These are phyloP conservation scores for Litoditis marina DNA, from an alignment of 2,888 invertebrate species.

Conservation along the genomic window DNA sequence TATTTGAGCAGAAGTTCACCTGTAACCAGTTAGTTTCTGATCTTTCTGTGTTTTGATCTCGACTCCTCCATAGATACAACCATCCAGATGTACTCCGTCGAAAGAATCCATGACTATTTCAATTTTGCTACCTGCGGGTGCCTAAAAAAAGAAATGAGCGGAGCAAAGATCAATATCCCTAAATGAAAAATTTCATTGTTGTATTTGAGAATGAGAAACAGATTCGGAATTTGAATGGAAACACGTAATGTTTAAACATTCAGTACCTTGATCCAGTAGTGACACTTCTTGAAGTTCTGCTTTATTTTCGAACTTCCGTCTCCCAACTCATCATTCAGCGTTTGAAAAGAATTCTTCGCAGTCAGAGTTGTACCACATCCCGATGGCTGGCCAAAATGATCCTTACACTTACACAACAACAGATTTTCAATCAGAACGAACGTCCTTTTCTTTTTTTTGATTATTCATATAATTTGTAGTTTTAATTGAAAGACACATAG, in stretches of 20 bases:
- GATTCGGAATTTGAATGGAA: too few relatives aligned
- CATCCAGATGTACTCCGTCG: slow-evolving; percentile 35
- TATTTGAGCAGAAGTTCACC: too few relatives aligned
- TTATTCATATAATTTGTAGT: too few relatives aligned
- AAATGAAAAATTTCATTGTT: too few relatives aligned
- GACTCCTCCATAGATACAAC: slow-evolving; percentile 52
- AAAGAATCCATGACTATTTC: slow-evolving; percentile 34
- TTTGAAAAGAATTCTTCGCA: slow-evolving; percentile 22
- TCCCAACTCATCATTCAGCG: slow-evolving; percentile 23
- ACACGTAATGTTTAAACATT: not conserved
- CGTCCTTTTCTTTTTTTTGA: too few relatives aligned
- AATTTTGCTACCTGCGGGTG: slow-evolving; percentile 29
- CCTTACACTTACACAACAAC: too few relatives aligned
- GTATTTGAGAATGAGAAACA: too few relatives aligned
- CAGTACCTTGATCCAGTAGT: slow-evolving; percentile 29
- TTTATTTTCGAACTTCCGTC: slow-evolving; percentile 21
- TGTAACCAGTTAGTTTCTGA: slow-evolving; percentile 33
- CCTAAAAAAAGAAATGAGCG: slow-evolving; percentile 13
- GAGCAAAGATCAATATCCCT: too few relatives aligned
- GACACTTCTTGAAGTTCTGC: slow-evolving; percentile 25
- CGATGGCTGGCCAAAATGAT: slow-evolving; percentile 21
- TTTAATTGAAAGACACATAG: too few relatives aligned
- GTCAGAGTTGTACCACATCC: slow-evolving; percentile 30
- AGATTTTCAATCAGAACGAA: too few relatives aligned
- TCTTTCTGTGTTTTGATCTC: slow-evolving; percentile 43